Evolutionary conservation across 1,140 invertebrate species (phyloP), one percentile per base, ranked within the genome.

Genomic region (Anoplophora glabripennis): DNA sequence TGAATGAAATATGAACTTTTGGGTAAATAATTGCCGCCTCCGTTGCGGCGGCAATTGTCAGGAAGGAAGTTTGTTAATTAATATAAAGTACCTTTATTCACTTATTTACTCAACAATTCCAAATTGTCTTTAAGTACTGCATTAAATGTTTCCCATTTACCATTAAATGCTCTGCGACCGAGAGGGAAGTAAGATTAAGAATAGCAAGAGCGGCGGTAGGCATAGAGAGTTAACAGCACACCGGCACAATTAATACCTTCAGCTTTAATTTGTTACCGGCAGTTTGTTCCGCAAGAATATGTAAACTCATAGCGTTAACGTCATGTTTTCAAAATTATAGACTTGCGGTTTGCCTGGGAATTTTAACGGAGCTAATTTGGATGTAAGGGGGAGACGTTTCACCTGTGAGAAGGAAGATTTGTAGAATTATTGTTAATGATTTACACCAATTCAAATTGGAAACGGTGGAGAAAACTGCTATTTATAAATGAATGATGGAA

Each of bases 221-320:
- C 42, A 52, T 35, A 55, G 56, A 52, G 55, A 59, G 44, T 66
- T 66, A 66, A 66, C 64, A 59, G 52, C 61, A 55, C 54, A 53
- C 53, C 64, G 60, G 49, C 42, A 59, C 64, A 63, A 68, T 68
- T 68, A 68, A 66, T 68, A 66, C 64, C 64, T 57, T 44, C 58
- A 49, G 47, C 48, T 59, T 47, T 66, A 68, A 68, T 68, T 68
- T 68, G 66, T 68, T 64, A 64, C 64, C 61, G 59, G 64, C 66
- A 68, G 46, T 65, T 66, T 61, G 58, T 64, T 63, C 64, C 66
- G 48, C 63, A 59, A 46, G 55, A 68, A 68, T 68, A 68, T 68
- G 66, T 68, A 68, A 68, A 68, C 64, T 66, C 48, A 56, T 53
- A 57, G 63, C 66, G 49, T 61, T 62, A 57, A 36, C 60, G 63